phyloP scores from a whole-genome alignment of 2,113 vertebrate species.

The Vombatus ursinus region DNA sequence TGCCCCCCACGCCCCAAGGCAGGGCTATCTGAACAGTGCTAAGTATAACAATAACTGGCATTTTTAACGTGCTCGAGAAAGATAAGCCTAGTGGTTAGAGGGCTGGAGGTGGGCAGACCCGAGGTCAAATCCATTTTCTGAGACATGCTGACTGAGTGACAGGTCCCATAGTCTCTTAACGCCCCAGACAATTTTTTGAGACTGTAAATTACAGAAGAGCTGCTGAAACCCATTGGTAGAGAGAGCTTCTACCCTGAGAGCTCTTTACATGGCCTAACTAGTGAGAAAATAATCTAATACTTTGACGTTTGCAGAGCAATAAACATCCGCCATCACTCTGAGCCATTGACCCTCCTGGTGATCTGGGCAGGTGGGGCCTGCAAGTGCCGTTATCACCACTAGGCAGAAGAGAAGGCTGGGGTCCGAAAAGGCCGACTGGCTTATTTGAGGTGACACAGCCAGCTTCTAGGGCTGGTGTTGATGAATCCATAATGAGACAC shows the following conservation, averaged over 20 bases:
- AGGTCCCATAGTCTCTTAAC: background rate
- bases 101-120: background rate
- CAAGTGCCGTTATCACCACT: background rate
- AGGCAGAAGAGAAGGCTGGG: background rate
- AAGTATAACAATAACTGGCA: background rate
- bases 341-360: background rate
- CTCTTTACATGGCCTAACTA: background rate
- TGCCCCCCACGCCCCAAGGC: too few species aligned
- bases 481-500: background rate
- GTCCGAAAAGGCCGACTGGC: background rate
- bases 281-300: background rate
- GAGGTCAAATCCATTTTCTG: background rate
- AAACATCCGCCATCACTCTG: background rate
- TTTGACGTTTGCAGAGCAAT: background rate
- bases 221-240: background rate
- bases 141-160: background rate
- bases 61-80: background rate
- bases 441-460: background rate
- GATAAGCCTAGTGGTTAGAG: too few species aligned
- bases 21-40: too few species aligned
- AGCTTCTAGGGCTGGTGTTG: too few species aligned
- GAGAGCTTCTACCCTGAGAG: background rate
- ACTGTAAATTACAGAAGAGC: background rate
- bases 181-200: background rate
- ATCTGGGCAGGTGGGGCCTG: background rate